A percentile compares a stretch with the other conserved stretches of the same genome.
Evolutionary conservation across 2,888 invertebrate species (phyloP).

Genomic region (Eledone cirrhosa): DNA sequence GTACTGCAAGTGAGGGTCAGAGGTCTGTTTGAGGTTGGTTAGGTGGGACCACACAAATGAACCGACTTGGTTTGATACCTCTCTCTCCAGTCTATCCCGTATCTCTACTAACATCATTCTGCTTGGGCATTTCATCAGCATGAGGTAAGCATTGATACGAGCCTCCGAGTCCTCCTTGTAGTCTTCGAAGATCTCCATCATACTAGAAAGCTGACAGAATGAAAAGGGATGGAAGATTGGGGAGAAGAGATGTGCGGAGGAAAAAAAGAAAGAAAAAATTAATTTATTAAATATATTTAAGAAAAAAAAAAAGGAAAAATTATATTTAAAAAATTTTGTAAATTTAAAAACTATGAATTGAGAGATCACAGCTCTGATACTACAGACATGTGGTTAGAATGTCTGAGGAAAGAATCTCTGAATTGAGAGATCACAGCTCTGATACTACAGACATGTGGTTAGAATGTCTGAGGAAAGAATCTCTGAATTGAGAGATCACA

Average conservation of each 20-base stretch:
- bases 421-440: too few species aligned
- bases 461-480: too few species aligned
- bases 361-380: too few species aligned
- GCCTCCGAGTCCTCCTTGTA: constrained; percentile 81
- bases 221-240: background rate
- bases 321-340: too few species aligned
- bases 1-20: constrained; percentile 83
- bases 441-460: too few species aligned
- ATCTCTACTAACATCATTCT: constrained; percentile 79
- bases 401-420: too few species aligned
- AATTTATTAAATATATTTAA: too few species aligned
- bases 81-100: constrained; percentile 66
- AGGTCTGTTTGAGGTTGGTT: constrained; percentile 85
- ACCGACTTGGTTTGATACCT: constrained; percentile 78
- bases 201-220: constrained; percentile 46
- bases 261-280: too few species aligned
- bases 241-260: background rate
- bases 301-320: too few species aligned
- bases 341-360: too few species aligned
- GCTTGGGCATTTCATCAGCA: constrained; percentile 88
- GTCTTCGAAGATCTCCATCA: constrained; percentile 76
- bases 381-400: too few species aligned
- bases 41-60: constrained; percentile 96
- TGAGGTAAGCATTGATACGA: constrained; percentile 85
- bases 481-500: too few species aligned